Conservation (phyloP, 1,140 invertebrate species). For the Saccostrea echinata region DNA sequence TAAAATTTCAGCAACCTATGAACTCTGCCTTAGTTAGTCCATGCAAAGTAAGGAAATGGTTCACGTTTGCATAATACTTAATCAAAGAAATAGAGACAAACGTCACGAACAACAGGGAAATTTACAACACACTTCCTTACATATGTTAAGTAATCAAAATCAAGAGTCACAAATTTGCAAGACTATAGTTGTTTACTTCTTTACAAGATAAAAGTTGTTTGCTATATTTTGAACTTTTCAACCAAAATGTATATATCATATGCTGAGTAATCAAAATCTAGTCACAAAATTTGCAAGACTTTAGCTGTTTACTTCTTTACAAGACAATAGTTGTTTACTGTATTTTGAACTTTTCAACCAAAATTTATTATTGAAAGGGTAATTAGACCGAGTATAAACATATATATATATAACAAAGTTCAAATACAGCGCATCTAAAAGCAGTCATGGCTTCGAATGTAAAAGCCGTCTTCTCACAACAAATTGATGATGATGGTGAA, state of each 20-base stretch:
- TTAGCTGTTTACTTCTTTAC: neutral
- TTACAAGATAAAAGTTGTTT: neutral
- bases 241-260: neutral
- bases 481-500: conserved; percentile 6
- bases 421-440: neutral
- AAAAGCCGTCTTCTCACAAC: neutral
- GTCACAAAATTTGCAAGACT: neutral
- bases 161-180: neutral
- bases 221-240: conserved; percentile 17
- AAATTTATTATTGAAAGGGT: conserved; percentile 12
- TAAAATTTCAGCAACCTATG: neutral
- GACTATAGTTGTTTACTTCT: neutral
- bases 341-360: conserved; percentile 9
- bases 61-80: neutral
- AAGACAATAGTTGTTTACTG: conserved; percentile 12
- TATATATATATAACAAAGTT: neutral
- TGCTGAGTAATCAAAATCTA: conserved; percentile 3
- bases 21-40: neutral
- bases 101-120: neutral
- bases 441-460: neutral
- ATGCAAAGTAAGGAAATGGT: neutral
- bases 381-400: neutral
- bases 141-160: conserved; percentile 1
- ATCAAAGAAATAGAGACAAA: neutral
- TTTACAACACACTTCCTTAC: neutral